Conservation (phyloP, 2,113 vertebrate species). For the Galemys pyrenaicus region DNA sequence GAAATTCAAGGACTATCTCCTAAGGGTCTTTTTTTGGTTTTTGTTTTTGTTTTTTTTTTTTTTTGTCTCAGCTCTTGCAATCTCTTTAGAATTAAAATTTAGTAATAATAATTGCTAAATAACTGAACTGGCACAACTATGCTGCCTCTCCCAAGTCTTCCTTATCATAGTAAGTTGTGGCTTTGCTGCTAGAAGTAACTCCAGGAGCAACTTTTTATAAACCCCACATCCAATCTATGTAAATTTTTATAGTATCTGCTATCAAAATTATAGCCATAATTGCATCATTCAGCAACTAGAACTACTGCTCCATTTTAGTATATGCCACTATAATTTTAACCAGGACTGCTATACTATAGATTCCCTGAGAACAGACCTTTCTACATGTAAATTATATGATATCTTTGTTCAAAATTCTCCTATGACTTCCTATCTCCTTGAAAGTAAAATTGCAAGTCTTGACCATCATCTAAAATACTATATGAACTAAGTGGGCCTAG, state of each 20-base stretch:
- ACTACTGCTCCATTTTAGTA: not conserved
- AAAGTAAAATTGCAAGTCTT: slow-evolving; percentile 33
- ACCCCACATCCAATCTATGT: not conserved
- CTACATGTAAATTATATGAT: not conserved
- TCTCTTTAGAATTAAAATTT: not conserved
- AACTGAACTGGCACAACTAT: not conserved
- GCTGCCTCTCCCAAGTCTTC: not conserved
- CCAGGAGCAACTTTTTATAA: not conserved
- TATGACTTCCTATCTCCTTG: not conserved
- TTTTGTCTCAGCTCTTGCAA: not conserved
- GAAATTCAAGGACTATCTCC: not conserved
- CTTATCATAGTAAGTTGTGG: not conserved
- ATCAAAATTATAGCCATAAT: slow-evolving; percentile 25
- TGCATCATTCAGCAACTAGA: not conserved
- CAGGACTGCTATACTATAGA: too few species aligned
- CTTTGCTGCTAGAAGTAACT: not conserved
- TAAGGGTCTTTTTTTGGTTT: too few species aligned
- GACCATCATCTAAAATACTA: not conserved
- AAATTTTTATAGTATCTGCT: not conserved
- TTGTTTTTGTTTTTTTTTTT: too few species aligned
- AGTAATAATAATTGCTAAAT: slow-evolving; percentile 20
- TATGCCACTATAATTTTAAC: not conserved
- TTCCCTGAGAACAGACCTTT: not conserved
- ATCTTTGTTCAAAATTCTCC: not conserved
- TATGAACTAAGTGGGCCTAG: not conserved